These are phyloP conservation scores for Penaeus japonicus DNA, from an alignment of 1,140 invertebrate genomes.

Conservation along the genomic window DNA sequence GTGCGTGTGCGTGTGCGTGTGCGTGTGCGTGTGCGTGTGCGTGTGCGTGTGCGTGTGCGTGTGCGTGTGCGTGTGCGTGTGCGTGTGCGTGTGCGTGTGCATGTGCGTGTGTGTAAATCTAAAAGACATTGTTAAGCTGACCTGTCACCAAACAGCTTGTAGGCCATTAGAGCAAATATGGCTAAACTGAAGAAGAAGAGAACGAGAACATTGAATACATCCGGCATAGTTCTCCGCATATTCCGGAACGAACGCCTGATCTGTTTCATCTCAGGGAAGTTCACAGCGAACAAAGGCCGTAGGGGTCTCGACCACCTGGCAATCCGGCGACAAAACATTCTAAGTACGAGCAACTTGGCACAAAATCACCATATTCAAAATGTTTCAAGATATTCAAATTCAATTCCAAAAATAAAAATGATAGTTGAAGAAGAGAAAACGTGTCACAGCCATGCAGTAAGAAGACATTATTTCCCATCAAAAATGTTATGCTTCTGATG, in stretches of 20 bases:
- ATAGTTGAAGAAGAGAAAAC: background rate
- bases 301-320: conserved; percentile 66
- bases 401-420: background rate
- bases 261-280: conserved; percentile 68
- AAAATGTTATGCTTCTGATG: conserved; percentile 46
- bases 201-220: conserved; percentile 67
- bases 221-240: conserved; percentile 67
- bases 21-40: too few relatives aligned
- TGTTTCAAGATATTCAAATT: background rate
- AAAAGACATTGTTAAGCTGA: conserved; percentile 44
- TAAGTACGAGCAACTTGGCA: background rate
- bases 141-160: conserved; percentile 66
- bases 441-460: background rate
- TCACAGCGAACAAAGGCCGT: conserved; percentile 68
- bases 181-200: conserved; percentile 67
- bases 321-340: background rate
- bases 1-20: too few relatives aligned
- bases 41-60: too few relatives aligned
- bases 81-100: too few relatives aligned
- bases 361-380: background rate
- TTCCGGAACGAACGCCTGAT: conserved; percentile 68
- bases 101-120: background rate
- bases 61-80: too few relatives aligned
- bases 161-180: conserved; percentile 67
- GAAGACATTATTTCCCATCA: conserved; percentile 57